These are phyloP conservation scores for Euglossa dilemma DNA, from an alignment of 1,140 invertebrate genomes.

Conservation along the genomic window DNA sequence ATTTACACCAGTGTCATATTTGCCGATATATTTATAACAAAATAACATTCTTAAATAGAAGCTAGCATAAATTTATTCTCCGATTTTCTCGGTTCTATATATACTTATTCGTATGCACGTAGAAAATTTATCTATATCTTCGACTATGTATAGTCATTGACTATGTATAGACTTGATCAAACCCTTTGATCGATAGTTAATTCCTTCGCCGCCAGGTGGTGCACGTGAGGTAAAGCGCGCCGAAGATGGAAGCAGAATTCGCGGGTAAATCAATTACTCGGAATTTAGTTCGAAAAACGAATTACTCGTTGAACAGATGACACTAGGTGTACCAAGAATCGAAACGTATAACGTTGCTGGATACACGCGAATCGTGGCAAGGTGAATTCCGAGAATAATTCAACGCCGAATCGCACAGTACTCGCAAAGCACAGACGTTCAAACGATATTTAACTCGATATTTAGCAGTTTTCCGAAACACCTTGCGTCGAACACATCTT, in stretches of 20 bases:
- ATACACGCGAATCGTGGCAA: background rate
- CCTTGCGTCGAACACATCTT: too few species aligned
- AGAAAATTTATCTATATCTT: too few species aligned
- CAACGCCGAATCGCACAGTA: background rate
- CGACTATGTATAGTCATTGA: too few species aligned
- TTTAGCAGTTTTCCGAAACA: too few species aligned
- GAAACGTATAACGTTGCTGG: background rate
- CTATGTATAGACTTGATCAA: too few species aligned
- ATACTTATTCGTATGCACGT: too few species aligned
- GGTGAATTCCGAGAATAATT: background rate
- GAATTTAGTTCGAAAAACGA: background rate
- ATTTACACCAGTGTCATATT: background rate
- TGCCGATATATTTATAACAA: too few species aligned
- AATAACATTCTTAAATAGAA: too few species aligned
- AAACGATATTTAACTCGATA: background rate
- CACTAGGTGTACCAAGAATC: background rate
- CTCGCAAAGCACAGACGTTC: background rate
- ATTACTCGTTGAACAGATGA: background rate
- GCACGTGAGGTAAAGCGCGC: too few species aligned
- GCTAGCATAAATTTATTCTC: too few species aligned
- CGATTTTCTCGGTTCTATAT: too few species aligned
- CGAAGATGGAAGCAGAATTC: background rate
- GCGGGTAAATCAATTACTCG: background rate
- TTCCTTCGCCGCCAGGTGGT: background rate
- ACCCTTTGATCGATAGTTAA: background rate